Base-by-base conservation (phyloP, 2,113 vertebrate species). In the Meleagris gallopavo region DNA sequence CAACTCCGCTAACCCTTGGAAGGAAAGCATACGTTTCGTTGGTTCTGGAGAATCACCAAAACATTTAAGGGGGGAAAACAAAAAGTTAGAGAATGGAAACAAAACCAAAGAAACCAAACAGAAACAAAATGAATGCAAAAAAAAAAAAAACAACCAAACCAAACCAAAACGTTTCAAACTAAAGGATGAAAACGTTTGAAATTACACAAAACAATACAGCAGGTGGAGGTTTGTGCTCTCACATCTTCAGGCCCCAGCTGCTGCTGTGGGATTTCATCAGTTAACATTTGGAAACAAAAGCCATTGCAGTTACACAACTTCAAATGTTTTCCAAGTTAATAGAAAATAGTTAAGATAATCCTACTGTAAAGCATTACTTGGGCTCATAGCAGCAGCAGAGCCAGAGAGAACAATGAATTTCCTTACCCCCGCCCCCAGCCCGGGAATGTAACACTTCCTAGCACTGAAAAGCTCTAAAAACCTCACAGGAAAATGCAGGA, bases 1-100 rank as follows among this genome's bases (percentile, higher is more conserved):
- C 99, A 99, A 98, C 97, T 99, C 99, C 91, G 99, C 99, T 98
- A 99, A 99, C 98, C 99, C 99, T 99, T 99, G 99, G 99, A 99
- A 99, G 98, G 99, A 99, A 99, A 99, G 99, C 98, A 99, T 98
- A 99, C 98, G 98, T 99, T 99, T 99, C 98, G 98, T 99, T 98
- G 99, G 98, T 99, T 99, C 99, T 99, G 99, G 98, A 98, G 98
- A 97, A 96, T 98, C 97, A 99, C 98, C 99, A 99, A 99, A 98
- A 98, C 98, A 98, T 98, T 98, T 97, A 98, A 98, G 97, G 97
- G 98, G 96, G 98, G 98, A 97, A 98, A 98, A 99, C 98, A 98
- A 98, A 98, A 99, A 96, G 98, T 99, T 99, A 99, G 98, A 98
- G 96, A 98, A 99, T 98, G 98, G 97, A 98, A 98, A 98, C 97